Evolutionary conservation across 2,888 invertebrate genomes (phyloP).

Genomic region (Archips xylosteana): DNA sequence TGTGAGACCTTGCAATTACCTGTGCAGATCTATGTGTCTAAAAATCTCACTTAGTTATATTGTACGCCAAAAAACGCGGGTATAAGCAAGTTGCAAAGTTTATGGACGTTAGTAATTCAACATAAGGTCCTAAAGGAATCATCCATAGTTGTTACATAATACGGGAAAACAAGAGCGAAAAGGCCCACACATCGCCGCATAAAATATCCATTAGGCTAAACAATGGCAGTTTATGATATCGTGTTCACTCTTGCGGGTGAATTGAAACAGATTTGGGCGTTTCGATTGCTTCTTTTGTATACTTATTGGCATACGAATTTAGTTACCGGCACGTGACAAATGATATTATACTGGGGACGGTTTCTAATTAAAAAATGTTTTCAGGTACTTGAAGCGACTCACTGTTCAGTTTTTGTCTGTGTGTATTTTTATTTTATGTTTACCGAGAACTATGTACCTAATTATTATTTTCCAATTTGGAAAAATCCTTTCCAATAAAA

Average conservation of each 20-base stretch:
- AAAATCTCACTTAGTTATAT: no score
- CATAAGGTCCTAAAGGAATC: conserved; percentile 49
- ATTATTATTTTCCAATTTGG: no score
- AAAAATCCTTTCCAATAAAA: no score
- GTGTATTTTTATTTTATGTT: no score
- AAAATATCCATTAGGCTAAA: conserved; percentile 55
- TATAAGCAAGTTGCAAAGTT: no score
- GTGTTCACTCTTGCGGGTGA: conserved; percentile 46
- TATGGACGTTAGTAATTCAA: neutral
- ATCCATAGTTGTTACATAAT: conserved; percentile 52
- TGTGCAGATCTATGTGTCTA: no score
- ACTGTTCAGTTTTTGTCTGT: no score
- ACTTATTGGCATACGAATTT: neutral
- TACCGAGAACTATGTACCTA: no score
- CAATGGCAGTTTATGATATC: conserved; percentile 48
- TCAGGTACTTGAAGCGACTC: no score
- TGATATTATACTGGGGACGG: neutral
- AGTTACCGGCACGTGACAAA: neutral
- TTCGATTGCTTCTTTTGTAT: conserved; percentile 23
- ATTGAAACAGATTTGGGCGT: conserved; percentile 44
- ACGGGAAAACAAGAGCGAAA: conserved; percentile 51
- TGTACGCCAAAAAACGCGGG: no score
- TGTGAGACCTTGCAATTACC: no score
- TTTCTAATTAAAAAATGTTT: neutral
- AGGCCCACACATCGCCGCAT: conserved; percentile 53